Evolutionary conservation across 1,140 invertebrate genomes (phyloP).

Genomic region (Probaryconus sp.): DNA sequence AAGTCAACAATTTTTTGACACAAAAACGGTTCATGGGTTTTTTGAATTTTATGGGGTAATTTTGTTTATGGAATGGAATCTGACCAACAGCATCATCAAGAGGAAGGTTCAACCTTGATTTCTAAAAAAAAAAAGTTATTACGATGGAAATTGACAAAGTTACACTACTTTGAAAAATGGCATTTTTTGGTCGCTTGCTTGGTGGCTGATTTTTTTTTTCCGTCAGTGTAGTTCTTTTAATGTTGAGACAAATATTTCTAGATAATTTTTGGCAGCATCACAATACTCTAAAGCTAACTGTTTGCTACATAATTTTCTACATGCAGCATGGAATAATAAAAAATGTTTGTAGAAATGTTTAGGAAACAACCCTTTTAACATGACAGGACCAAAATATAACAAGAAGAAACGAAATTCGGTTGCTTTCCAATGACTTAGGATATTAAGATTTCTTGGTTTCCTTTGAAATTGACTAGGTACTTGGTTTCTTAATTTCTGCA

Average conservation of each 20-base stretch:
- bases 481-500: neutral
- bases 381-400: neutral
- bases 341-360: constrained; percentile 1
- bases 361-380: neutral
- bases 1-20: too few relatives aligned
- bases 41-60: too few relatives aligned
- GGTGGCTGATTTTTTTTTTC: too few relatives aligned
- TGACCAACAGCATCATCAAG: too few relatives aligned
- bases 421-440: constrained; percentile 4
- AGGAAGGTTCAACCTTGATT: too few relatives aligned
- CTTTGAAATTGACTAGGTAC: neutral
- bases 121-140: too few relatives aligned
- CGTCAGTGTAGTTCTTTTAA: neutral
- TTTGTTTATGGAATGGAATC: too few relatives aligned
- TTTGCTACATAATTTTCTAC: neutral
- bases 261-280: neutral
- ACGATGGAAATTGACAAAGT: too few relatives aligned
- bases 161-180: too few relatives aligned
- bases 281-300: neutral
- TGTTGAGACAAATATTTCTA: neutral
- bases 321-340: constrained; percentile 3
- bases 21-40: too few relatives aligned
- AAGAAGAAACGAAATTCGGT: neutral
- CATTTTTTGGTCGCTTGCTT: too few relatives aligned
- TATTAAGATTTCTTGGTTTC: neutral